These are phyloP conservation scores for Heliornis fulica DNA, from an alignment of 2,113 vertebrate species.

Conservation along the genomic window DNA sequence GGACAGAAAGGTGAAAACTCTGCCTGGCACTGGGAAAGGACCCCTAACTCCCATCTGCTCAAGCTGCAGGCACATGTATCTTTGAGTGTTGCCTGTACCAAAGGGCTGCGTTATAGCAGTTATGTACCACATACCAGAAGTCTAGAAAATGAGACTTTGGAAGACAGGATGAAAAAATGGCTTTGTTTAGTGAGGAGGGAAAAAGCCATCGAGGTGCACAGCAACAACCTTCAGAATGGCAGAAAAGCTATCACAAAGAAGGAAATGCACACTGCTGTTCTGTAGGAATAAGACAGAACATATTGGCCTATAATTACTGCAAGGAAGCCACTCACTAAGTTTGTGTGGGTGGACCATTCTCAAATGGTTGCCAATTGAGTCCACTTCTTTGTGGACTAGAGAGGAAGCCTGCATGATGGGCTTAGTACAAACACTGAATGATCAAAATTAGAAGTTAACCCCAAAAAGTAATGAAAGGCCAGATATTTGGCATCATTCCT, in stretches of 20 bases:
- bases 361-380: not conserved
- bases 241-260: not conserved
- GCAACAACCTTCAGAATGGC: not conserved
- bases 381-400: not conserved
- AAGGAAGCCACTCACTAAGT: not conserved
- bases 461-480: not conserved
- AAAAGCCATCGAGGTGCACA: not conserved
- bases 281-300: not conserved
- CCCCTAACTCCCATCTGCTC: not conserved
- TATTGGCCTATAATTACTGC: not conserved
- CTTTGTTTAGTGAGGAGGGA: not conserved
- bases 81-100: not conserved
- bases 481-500: not conserved
- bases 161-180: not conserved
- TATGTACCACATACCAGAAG: not conserved
- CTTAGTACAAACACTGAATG: not conserved
- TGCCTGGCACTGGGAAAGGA: not conserved
- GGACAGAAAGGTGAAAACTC: not conserved
- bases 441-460: not conserved
- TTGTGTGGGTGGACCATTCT: not conserved
- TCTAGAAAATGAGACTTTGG: not conserved
- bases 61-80: no score
- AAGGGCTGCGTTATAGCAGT: not conserved
- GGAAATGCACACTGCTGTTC: not conserved
- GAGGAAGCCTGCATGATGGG: not conserved